Base-by-base conservation (phyloP, 2,797 vertebrate genomes). In the Rhinoraja longicauda region DNA sequence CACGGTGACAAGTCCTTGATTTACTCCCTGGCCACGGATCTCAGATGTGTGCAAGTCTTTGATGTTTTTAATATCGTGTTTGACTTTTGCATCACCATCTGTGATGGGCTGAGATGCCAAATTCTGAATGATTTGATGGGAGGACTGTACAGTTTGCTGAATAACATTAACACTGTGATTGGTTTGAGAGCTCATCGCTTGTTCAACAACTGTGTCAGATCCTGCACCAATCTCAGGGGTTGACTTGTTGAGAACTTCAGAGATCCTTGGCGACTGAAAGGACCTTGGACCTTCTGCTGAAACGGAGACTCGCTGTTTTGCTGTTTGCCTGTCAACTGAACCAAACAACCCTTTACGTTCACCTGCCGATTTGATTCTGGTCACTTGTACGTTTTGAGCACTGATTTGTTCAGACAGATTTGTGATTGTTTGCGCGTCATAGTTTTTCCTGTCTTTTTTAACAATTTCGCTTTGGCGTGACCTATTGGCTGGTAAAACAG, bases 1-100 rank as follows among this genome's bases (percentile, higher is more conserved):
- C 67, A 79, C 95, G 36, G 93, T 88, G 19, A 90, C 94, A 94
- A 92, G n/a, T 94, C 73, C 93, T 94, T 88, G 95, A 94, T 45
- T 94, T 94, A 73, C 7, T 45, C 24, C 13, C 79, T 81, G 94
- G 94, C 95, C 94, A 36, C 77, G 92, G 93, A 93, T 93, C 64
- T 94, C 94, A 81, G 90, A 94, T 92, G 67, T 93, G 53, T 94
- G 86, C 88, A 53, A 93, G 94, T 95, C 93, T 39, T 79, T 93
- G 90, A 93, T 93, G 76, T 93, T 79, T 93, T 93, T 93, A 57
- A 92, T 64, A 93, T 94, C 94, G 76, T 93, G 93, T 94, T 75
- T 77, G 93, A 88, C 94, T 91, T 94, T 90, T 92, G 93, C 93
- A 93, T 96, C 97, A 94, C 97, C 97, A 94, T 97, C 95, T 81